Base-by-base conservation (phyloP, 2,113 vertebrate species). In the Marmota flaviventris region DNA sequence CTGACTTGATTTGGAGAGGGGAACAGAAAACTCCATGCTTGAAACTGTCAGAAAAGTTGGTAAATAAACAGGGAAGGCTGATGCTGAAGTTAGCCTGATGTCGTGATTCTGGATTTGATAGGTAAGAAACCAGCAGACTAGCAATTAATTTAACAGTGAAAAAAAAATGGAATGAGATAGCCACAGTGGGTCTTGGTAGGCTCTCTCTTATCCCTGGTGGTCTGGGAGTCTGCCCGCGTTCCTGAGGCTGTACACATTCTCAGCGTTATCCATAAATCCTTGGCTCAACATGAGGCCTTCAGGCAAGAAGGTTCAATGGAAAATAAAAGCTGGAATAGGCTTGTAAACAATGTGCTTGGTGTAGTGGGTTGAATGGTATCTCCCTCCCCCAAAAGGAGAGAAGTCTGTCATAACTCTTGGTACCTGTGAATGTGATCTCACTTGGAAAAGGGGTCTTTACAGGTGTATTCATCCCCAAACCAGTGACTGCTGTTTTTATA, bases 391-490 rank as follows among this genome's bases (percentile, higher is more conserved):
- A 5, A 77, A 73, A 58, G 81, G 72, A 79, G 7, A 9, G 67
- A 56, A 93, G 20, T 75, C 25, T 51, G 78, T 86, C 10, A 39
- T 67, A 72, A 45, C 34, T 70, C 72, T 58, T 69, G 78, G 9
- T 24, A 37, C 17, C n/a, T 45, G 27, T 89, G 61, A 73, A 48
- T 75, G 20, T 67, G 63, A 37, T 2, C 65, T 73, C 93, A 63
- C 72, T 81, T 93, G 56, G 69, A 95, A 91, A 89, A 39, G 25
- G 16, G 14, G n/a, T 89, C 58, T 91, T 85, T 91, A 73, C 34
- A 78, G 83, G 63, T 94, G 2, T 67, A 73, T 76, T 82, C 67
- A 37, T 27, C 5, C 76, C 88, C 85, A 85, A 75, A 56, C 24
- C 32, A 18, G 9, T 91, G 72, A 76, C 20, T 77, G 27, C 27